These are phyloP conservation scores for Erannis defoliaria DNA, from an alignment of 2,888 invertebrate species.

Conservation along the genomic window DNA sequence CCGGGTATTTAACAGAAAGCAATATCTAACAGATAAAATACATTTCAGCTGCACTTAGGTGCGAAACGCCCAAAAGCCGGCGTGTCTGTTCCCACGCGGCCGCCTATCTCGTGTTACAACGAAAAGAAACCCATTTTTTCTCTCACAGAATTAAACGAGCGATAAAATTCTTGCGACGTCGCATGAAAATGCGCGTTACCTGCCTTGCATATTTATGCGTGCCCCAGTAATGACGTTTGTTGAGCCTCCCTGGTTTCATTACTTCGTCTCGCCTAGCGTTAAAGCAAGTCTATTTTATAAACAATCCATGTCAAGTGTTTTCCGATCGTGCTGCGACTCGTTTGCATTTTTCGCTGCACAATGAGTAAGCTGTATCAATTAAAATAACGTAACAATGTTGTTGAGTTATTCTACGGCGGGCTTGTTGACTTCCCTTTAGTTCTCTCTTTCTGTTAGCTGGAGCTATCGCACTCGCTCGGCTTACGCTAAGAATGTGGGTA, in stretches of 20 bases:
- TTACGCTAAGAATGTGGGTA: slow-evolving; percentile 76
- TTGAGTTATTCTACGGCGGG: slow-evolving; percentile 57
- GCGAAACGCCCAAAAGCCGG: slow-evolving; percentile 66
- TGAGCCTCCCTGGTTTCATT: slow-evolving; percentile 78
- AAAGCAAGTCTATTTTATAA: slow-evolving; percentile 74
- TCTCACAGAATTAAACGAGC: slow-evolving; percentile 84
- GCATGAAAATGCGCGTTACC: slow-evolving; percentile 87
- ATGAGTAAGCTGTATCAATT: slow-evolving; percentile 68
- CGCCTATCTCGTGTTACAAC: slow-evolving; percentile 78
- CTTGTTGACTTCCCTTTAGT: slow-evolving; percentile 59
- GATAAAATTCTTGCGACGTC: slow-evolving; percentile 87
- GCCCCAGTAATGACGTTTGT: slow-evolving; percentile 84
- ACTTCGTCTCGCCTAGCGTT: slow-evolving; percentile 63
- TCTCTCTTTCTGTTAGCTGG: slow-evolving; percentile 55
- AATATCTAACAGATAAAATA: slow-evolving; percentile 81
- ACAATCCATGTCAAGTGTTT: slow-evolving; percentile 79
- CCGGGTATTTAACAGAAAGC: slow-evolving; percentile 76
- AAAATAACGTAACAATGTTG: slow-evolving; percentile 62
- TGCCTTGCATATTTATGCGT: slow-evolving; percentile 86
- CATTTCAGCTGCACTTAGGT: slow-evolving; percentile 82
- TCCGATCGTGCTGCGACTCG: slow-evolving; percentile 70
- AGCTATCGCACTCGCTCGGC: slow-evolving; percentile 56
- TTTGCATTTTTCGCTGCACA: slow-evolving; percentile 69
- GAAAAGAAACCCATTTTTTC: slow-evolving; percentile 79
- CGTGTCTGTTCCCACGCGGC: slow-evolving; percentile 80